phyloP scores from a whole-genome alignment of 2,888 invertebrate genomes.

The Rosalia funebris region DNA sequence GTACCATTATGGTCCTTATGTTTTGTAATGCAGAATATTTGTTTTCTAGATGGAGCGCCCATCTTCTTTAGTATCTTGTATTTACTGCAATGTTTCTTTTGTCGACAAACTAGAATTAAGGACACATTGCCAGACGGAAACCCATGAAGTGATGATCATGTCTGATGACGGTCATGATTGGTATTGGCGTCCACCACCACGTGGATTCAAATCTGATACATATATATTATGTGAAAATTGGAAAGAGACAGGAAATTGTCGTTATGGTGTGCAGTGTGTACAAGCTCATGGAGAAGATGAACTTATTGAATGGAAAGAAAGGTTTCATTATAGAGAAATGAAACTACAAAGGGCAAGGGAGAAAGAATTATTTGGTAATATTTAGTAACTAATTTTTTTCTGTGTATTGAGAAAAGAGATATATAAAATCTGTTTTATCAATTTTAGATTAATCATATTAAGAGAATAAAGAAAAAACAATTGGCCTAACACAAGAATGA shows the following conservation, averaged over 20 bases:
- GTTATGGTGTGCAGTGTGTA: constrained; percentile 77
- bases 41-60: constrained; percentile 41
- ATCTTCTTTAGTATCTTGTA: constrained; percentile 60
- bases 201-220: constrained; percentile 73
- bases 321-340: constrained; percentile 75
- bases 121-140: constrained; percentile 71
- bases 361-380: constrained; percentile 72
- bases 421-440: no score
- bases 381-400: constrained; percentile 5
- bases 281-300: constrained; percentile 80
- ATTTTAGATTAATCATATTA: no score
- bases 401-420: no score
- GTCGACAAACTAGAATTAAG: constrained; percentile 67
- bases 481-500: no score
- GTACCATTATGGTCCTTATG: no score
- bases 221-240: constrained; percentile 73
- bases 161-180: constrained; percentile 77
- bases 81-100: constrained; percentile 70
- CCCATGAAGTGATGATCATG: constrained; percentile 71
- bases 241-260: constrained; percentile 69
- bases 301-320: constrained; percentile 77
- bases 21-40: no score
- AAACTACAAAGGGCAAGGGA: constrained; percentile 73
- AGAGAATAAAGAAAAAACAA: no score
- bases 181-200: constrained; percentile 76